These are phyloP conservation scores for Octonoba sinensis DNA, from an alignment of 2,888 invertebrate genomes.

Conservation along the genomic window DNA sequence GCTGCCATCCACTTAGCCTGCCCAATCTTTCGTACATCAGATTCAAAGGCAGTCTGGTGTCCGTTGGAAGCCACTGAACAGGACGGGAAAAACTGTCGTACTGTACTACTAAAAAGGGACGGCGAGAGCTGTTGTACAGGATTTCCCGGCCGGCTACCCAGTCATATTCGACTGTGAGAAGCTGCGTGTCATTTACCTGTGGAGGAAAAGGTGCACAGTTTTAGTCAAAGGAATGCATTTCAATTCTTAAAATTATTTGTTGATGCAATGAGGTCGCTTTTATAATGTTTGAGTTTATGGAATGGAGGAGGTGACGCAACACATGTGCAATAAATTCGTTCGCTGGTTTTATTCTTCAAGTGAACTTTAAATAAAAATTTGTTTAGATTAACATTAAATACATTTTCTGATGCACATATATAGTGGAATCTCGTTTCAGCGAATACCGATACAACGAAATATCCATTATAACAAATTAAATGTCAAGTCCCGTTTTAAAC, in stretches of 20 bases:
- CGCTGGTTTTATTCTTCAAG: no score
- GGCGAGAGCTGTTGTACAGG: conserved; percentile 75
- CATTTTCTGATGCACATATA: no score
- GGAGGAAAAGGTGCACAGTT: conserved; percentile 13
- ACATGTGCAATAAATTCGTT: no score
- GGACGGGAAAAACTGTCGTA: conserved; percentile 72
- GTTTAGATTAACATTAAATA: no score
- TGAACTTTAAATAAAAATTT: no score
- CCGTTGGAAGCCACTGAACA: conserved; percentile 71
- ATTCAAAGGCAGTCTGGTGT: conserved; percentile 89
- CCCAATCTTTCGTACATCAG: conserved; percentile 93
- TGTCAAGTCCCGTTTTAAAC: no score
- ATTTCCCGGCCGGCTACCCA: conserved; percentile 71
- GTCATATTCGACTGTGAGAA: conserved; percentile 91
- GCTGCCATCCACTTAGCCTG: conserved; percentile 88
- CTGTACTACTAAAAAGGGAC: conserved; percentile 74
- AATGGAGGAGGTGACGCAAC: no score
- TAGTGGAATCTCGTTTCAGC: no score
- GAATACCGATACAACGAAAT: no score
- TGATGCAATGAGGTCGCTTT: no score
- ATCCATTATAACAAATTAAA: no score
- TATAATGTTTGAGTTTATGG: no score
- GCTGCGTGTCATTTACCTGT: conserved; percentile 88
- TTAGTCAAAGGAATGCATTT: background rate
- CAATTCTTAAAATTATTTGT: conserved; percentile 3